A percentile compares a stretch with the other conserved stretches of the same genome.
Evolutionary conservation across 2,888 invertebrate species (phyloP).

Genomic region (Nemoura dubitans): DNA sequence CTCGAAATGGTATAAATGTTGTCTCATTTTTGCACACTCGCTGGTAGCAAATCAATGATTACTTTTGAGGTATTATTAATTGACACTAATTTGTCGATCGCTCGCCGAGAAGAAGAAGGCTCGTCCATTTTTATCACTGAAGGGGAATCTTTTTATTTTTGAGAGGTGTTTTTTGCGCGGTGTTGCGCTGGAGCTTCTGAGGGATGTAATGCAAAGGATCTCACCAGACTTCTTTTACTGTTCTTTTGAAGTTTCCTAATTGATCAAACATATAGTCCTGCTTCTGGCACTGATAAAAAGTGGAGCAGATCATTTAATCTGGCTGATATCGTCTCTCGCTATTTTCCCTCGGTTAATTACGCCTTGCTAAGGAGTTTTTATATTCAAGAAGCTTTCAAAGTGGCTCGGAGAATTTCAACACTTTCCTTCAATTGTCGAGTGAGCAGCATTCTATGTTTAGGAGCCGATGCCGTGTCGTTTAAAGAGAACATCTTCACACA

Average conservation of each 20-base stretch:
- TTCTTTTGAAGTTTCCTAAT: slow-evolving; percentile 9
- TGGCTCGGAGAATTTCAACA: neutral
- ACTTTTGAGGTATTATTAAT: neutral
- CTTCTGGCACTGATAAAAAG: neutral
- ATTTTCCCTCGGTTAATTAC: neutral
- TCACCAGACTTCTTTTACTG: neutral
- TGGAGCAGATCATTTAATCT: neutral
- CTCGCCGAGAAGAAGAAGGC: neutral
- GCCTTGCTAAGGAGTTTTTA: neutral
- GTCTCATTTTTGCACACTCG: neutral
- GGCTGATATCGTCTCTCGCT: neutral
- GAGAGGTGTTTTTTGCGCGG: neutral
- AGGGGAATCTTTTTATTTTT: neutral
- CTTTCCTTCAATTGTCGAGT: neutral
- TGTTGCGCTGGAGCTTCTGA: neutral
- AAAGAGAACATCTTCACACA: too few relatives aligned
- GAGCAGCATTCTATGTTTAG: neutral
- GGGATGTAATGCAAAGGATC: neutral
- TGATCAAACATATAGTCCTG: neutral
- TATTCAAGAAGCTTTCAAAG: neutral
- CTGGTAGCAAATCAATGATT: neutral
- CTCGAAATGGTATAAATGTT: neutral
- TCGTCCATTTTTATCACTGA: neutral
- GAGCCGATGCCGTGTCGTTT: neutral
- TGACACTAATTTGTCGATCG: neutral